Evolutionary conservation across 2,888 invertebrate genomes (phyloP).

Genomic region (Hyposoter didymator): DNA sequence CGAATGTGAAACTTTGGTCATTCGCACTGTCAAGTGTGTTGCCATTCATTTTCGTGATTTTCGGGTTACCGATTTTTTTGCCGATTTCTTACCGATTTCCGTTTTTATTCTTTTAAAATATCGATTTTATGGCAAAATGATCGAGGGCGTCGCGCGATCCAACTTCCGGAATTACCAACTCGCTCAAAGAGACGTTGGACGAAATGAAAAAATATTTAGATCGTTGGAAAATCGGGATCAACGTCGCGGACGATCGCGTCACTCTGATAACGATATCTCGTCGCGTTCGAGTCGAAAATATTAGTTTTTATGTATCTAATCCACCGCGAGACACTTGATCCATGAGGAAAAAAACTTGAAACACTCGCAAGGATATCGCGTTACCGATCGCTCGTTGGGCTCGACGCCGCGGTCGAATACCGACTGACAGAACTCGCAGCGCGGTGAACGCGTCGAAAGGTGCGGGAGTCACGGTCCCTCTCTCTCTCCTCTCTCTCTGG

Average conservation of each 20-base stretch:
- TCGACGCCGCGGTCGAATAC: slow-evolving; percentile 76
- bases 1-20: no score
- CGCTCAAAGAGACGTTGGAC: neutral
- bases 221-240: neutral
- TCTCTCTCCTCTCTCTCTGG: neutral
- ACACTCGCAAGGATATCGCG: neutral
- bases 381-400: neutral
- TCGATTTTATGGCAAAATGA: no score
- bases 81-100: no score
- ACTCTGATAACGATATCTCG: neutral
- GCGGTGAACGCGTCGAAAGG: slow-evolving; percentile 79
- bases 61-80: no score
- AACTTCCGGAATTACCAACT: neutral
- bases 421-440: slow-evolving; percentile 80
- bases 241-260: neutral
- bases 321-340: slow-evolving; percentile 12
- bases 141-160: no score
- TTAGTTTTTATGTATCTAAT: neutral
- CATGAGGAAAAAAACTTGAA: neutral
- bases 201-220: neutral
- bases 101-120: no score
- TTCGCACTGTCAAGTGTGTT: no score
- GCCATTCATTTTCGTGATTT: no score
- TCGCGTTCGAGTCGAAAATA: neutral
- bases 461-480: slow-evolving; percentile 73